A percentile compares a stretch with the other conserved stretches of the same genome.
phyloP scores from a whole-genome alignment of 2,888 invertebrate species.

The Sipha maydis region DNA sequence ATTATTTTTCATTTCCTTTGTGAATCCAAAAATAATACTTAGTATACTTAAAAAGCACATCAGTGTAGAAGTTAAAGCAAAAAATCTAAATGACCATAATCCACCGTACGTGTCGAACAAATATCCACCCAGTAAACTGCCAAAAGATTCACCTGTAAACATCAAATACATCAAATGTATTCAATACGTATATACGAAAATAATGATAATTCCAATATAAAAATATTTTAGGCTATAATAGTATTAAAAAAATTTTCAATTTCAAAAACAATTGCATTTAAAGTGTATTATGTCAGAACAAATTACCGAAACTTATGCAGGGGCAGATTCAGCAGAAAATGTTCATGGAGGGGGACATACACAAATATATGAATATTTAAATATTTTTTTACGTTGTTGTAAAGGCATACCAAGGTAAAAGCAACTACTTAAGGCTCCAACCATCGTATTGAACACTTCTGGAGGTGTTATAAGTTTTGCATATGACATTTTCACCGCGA shows the following conservation, averaged over 20 bases:
- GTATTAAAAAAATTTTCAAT: too few relatives aligned
- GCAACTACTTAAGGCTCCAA: conserved; percentile 86
- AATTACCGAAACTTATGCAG: too few relatives aligned
- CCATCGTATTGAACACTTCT: conserved; percentile 87
- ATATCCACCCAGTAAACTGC: conserved; percentile 80
- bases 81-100: conserved; percentile 24
- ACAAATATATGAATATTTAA: too few relatives aligned
- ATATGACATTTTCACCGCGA: conserved; percentile 88
- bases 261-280: too few relatives aligned
- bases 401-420: conserved; percentile 70
- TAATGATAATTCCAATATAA: too few relatives aligned
- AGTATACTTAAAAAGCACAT: conserved; percentile 31
- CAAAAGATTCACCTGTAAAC: conserved; percentile 75
- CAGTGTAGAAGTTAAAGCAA: not conserved
- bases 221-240: too few relatives aligned
- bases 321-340: too few relatives aligned
- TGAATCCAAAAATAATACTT: conserved; percentile 6
- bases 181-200: too few relatives aligned
- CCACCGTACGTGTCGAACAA: conserved; percentile 32
- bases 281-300: too few relatives aligned
- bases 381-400: too few relatives aligned
- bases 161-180: not conserved
- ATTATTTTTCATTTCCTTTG: not conserved
- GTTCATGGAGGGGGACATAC: too few relatives aligned
- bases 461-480: conserved; percentile 84